These are phyloP conservation scores for Eupithecia centaureata DNA, from an alignment of 2,888 invertebrate genomes.

Conservation along the genomic window DNA sequence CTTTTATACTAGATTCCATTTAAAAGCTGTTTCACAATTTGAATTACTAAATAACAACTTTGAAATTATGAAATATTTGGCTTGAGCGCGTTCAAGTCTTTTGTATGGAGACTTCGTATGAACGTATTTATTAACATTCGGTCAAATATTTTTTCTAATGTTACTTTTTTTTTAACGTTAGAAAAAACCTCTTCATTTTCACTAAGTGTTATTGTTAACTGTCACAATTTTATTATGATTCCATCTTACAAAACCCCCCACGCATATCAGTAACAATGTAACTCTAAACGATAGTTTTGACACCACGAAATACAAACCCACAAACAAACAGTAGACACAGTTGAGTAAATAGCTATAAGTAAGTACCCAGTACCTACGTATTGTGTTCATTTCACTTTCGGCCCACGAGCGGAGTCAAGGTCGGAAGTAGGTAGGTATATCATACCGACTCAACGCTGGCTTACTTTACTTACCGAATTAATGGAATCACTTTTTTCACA, in stretches of 20 bases:
- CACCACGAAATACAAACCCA: constrained; percentile 38
- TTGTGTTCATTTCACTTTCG: constrained; percentile 63
- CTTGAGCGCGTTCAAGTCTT: background rate
- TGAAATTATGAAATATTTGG: background rate
- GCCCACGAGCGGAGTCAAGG: constrained; percentile 50
- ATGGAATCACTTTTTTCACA: too few species aligned
- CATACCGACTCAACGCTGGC: background rate
- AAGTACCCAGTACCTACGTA: constrained; percentile 7
- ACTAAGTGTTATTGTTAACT: background rate
- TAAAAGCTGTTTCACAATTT: too few species aligned
- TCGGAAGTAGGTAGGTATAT: constrained; percentile 4
- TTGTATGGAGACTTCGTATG: background rate
- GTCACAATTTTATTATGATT: background rate
- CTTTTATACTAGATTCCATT: too few species aligned
- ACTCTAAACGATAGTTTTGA: constrained; percentile 34
- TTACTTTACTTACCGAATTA: background rate
- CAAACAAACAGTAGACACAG: constrained; percentile 2
- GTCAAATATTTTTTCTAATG: background rate
- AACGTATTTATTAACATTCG: background rate
- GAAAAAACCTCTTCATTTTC: background rate
- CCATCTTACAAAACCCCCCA: background rate
- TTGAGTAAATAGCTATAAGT: background rate
- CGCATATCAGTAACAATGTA: constrained; percentile 27
- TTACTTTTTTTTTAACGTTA: background rate
- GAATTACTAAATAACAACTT: background rate